Evolutionary conservation across 2,888 invertebrate species (phyloP).

Genomic region (Cosmia trapezina): DNA sequence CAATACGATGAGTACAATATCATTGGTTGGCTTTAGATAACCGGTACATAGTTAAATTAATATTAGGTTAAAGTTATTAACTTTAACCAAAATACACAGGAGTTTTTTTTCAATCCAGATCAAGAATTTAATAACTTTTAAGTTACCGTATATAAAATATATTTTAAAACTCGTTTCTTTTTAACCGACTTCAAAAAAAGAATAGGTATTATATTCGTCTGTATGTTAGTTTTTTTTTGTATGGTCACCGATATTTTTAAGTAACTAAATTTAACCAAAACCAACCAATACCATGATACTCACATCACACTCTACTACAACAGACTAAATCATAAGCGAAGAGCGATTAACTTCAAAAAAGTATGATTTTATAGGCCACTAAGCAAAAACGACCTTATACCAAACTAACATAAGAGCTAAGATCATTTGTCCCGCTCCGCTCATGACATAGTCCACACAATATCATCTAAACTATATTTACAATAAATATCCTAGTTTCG

Average conservation of each 20-base stretch:
- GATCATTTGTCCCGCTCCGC: not conserved
- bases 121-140: not conserved
- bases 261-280: slow-evolving; percentile 18
- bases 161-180: no score
- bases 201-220: no score
- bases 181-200: no score
- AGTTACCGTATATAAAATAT: no score
- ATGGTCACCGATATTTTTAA: no score
- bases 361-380: not conserved
- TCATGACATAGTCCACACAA: slow-evolving; percentile 23
- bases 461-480: slow-evolving; percentile 60
- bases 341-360: not conserved
- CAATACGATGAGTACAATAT: slow-evolving; percentile 38
- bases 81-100: not conserved
- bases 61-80: not conserved
- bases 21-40: slow-evolving; percentile 28
- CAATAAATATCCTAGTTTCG: slow-evolving; percentile 64
- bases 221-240: no score
- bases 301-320: slow-evolving; percentile 20
- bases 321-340: slow-evolving; percentile 15
- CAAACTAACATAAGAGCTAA: not conserved
- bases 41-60: not conserved
- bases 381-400: not conserved
- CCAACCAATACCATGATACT: slow-evolving; percentile 34
- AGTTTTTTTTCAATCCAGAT: no score